These are phyloP conservation scores for Sinella curviseta DNA, from an alignment of 1,140 invertebrate genomes.

Conservation along the genomic window DNA sequence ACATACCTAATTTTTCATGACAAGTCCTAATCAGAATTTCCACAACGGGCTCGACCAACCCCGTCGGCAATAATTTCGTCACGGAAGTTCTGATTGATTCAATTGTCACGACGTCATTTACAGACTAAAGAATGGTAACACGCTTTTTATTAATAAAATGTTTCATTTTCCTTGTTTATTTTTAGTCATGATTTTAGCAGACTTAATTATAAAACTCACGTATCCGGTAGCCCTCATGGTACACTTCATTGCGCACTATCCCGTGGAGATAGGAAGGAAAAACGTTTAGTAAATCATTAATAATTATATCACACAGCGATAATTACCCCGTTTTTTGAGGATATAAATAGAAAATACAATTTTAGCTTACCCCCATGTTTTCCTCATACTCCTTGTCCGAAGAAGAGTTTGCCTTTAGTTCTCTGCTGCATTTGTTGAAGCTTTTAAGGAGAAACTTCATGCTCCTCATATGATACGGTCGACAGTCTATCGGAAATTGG, in stretches of 20 bases:
- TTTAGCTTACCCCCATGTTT: conserved; percentile 21
- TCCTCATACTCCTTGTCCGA: conserved; percentile 15
- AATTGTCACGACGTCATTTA: background rate
- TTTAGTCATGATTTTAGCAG: background rate
- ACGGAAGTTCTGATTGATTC: background rate
- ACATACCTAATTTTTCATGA: background rate
- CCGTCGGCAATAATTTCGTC: background rate
- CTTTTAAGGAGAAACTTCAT: conserved; percentile 8
- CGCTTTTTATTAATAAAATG: background rate
- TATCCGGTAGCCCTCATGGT: background rate
- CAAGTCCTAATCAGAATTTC: background rate
- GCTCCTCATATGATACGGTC: background rate
- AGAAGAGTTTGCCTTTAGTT: conserved; percentile 6
- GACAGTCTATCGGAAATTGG: conserved; percentile 2
- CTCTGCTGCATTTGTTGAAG: conserved; percentile 16
- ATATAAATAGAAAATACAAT: background rate
- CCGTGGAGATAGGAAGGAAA: too few species aligned
- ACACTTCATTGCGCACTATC: conserved; percentile 19
- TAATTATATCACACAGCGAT: background rate
- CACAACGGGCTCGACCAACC: background rate
- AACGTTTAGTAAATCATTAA: background rate
- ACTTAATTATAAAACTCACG: background rate
- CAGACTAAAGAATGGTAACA: background rate
- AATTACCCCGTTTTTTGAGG: background rate
- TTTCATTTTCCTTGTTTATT: background rate